Evolutionary conservation across 1,140 invertebrate species (phyloP), one percentile per base, ranked within the genome.

Genomic region (Heterodera carotae): DNA sequence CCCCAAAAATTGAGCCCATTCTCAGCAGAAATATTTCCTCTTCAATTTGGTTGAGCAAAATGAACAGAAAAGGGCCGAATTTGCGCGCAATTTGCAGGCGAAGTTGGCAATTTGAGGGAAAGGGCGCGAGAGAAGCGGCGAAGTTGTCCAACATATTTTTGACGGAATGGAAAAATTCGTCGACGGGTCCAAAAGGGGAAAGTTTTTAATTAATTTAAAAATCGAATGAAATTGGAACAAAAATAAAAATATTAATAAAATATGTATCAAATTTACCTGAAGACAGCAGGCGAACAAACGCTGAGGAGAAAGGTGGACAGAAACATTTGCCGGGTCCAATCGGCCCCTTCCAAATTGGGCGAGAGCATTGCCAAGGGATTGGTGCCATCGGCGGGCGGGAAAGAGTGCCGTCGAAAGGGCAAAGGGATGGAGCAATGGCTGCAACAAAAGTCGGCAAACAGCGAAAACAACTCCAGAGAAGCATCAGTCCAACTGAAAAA

Each of bases 181-280:
- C 78, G 7, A 79, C 64, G n/a, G 79, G 79, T 8, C 72, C 76
- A 53, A 76, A 76, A 76, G 15, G n/a, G n/a, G n/a, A n/a, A n/a
- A n/a, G n/a, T n/a, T n/a, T n/a, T n/a, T n/a, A 43, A 43, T 15
- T 25, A 56, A 66, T 6, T 74, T 71, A 71, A 22, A 74, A 73
- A 67, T 27, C n/a, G n/a, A n/a, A n/a, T n/a, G n/a, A n/a, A n/a
- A n/a, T n/a, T n/a, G n/a, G n/a, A n/a, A 43, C 39, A 43, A 43
- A 43, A 12, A 43, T 8, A 8, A 12, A 43, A 56, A 18, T 56
- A 22, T 56, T 56, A 15, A 56, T 4, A 22, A 15, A 12, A 15
- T 56, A 56, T 2, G 12, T n/a, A 15, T 56, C 15, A 56, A 43
- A 39, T 12, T 39, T 22, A 48, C 69, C 76, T 25, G 60, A 78